Evolutionary conservation across 2,888 invertebrate genomes (phyloP), one percentile per base, ranked within the genome.

Genomic region (Sminthurides aquaticus): DNA sequence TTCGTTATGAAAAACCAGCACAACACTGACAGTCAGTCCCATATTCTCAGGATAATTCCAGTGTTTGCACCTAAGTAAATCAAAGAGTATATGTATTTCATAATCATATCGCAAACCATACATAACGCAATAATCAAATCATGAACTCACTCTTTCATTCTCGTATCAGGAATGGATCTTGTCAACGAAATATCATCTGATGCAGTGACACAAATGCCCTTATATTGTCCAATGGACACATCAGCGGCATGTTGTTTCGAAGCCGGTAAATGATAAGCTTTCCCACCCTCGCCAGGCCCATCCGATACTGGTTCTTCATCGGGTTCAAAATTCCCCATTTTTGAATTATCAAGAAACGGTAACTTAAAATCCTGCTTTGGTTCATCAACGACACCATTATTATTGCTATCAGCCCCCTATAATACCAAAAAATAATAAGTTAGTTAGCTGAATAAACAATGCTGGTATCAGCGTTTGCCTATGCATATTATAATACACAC

Each of bases 181-280:
- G 59, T 60, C 22, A 64, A 54, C 1, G 55, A 55, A 55, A 64
- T 64, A 48, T 60, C 60, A 60, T 64, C 64, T 1, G 64, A 64
- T 15, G 63, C 58, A 5, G 54, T 29, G 3, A 63, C 63, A 58
- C 63, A 63, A 24, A 63, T 63, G 5, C 63, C 63, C 29, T 63
- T 63, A 52, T 63, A 57, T 18, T 96, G 93, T 71, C 89, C 87
- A 77, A 95, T 90, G 0, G 94, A 89, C 76, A 88, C 87, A 25
- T 91, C 87, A 3, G 91, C 89, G 75, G 89, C 89, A 76, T 90
- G 90, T 76, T 89, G 89, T 74, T 93, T 87, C 62, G 89, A 87
- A 55, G 87, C 85, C 3, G 86, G 78, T 74, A 93, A 82, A 74
- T 85, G 82, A 76, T 95, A 89, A 0, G 83, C 74, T 86, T 84